Evolutionary conservation across 1,140 invertebrate genomes (phyloP).

Genomic region (Aphelinus atriplicis): DNA sequence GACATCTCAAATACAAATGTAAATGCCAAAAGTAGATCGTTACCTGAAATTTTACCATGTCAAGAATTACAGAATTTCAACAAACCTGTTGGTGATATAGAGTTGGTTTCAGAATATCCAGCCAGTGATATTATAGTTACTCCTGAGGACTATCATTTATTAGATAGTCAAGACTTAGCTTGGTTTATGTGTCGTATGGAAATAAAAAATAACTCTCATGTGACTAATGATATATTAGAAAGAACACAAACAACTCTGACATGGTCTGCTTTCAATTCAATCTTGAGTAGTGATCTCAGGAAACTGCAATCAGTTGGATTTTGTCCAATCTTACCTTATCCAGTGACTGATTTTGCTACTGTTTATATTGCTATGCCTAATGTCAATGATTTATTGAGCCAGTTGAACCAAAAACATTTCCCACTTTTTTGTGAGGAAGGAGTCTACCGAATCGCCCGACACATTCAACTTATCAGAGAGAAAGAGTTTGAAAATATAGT

Average conservation of each 20-base stretch:
- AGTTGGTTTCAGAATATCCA: neutral
- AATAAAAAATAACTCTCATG: neutral
- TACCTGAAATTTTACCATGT: conserved; percentile 6
- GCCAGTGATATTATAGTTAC: neutral
- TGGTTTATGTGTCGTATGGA: conserved; percentile 27
- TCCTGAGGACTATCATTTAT: neutral
- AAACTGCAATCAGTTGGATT: conserved; percentile 14
- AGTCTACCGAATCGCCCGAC: conserved; percentile 19
- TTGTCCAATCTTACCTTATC: conserved; percentile 27
- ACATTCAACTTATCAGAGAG: neutral
- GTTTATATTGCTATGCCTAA: conserved; percentile 33
- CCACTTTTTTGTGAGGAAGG: conserved; percentile 23
- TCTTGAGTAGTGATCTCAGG: neutral
- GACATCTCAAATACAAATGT: neutral
- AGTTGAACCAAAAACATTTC: conserved; percentile 24
- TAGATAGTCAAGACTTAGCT: conserved; percentile 13
- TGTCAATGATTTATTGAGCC: conserved; percentile 22
- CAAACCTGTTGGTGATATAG: no score
- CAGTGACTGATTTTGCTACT: conserved; percentile 18
- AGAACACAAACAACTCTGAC: neutral
- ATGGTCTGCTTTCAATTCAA: conserved; percentile 33
- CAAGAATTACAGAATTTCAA: conserved; percentile 15
- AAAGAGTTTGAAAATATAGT: neutral
- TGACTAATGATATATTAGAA: neutral
- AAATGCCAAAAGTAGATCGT: conserved; percentile 19